These are phyloP conservation scores for Addax nasomaculatus DNA, from an alignment of 2,113 vertebrate species.

Conservation along the genomic window DNA sequence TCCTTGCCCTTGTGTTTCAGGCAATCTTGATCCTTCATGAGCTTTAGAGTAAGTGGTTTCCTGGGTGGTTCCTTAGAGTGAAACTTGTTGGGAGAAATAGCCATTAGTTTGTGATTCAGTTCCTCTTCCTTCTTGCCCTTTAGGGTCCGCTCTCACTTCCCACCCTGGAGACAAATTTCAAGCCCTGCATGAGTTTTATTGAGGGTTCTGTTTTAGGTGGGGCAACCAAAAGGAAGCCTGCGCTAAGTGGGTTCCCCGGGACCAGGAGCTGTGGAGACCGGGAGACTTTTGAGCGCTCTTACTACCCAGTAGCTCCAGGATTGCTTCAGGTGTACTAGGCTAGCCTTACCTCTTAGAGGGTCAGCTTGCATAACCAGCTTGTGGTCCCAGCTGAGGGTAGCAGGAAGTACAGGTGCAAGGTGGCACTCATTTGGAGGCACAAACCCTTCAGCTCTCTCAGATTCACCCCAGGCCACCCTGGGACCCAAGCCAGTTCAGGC, in stretches of 20 bases:
- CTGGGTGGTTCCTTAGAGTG: not conserved
- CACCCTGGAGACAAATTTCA: not conserved
- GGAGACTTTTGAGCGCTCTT: not conserved
- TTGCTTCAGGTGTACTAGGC: not conserved
- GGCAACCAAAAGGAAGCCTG: not conserved
- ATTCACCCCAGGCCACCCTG: not conserved
- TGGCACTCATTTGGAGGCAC: not conserved
- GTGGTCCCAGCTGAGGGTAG: not conserved
- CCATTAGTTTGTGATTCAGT: not conserved
- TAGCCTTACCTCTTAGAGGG: not conserved
- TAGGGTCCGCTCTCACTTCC: not conserved
- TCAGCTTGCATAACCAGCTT: not conserved
- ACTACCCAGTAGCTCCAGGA: not conserved
- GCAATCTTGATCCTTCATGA: not conserved
- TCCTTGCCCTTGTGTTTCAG: not conserved
- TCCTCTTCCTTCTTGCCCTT: not conserved
- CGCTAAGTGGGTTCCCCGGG: not conserved
- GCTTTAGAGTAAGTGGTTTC: not conserved
- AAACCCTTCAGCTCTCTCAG: not conserved
- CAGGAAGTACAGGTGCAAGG: not conserved
- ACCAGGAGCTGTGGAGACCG: not conserved
- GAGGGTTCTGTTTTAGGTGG: not conserved
- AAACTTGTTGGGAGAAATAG: not conserved
- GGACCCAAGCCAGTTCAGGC: not conserved
- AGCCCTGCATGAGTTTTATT: not conserved